Evolutionary conservation across 2,113 vertebrate species (phyloP), one percentile per base, ranked within the genome.

Genomic region (Grallaria varia): DNA sequence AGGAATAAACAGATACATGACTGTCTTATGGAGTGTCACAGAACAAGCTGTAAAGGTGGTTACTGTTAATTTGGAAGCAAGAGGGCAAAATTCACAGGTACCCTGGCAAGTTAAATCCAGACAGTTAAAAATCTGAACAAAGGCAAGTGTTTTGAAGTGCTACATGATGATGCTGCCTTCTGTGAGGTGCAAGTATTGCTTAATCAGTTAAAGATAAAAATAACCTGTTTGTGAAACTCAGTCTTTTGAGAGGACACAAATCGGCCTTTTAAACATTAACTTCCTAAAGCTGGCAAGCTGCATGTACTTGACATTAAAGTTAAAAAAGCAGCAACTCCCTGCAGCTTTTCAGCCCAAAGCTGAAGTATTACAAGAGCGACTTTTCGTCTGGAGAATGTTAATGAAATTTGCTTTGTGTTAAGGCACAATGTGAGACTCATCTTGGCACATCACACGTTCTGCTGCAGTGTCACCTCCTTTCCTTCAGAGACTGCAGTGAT

Each of bases 321-420:
- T 56, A 90, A 73, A 95, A 94, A 93, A 77, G 60, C 84, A 91
- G 49, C 60, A 73, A 35, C 68, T 81, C 78, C 78, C 84, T 68
- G 60, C 71, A 88, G 87, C 93, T 89, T 86, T 96, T 80, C 95
- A 96, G 93, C 40, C 67, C 9, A 1, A 72, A 84, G 84, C 81
- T 25, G 4, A 82, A 96, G 66, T 52, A 47, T 67, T 68, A 66
- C 72, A 87, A 37, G 87, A 74, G 49, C 35, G 47, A 69, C 66
- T 92, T 92, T 84, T 67, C 35, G 13, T 40, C 78, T 66, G 16
- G 60, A 59, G 96, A 94, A 97, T 94, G 89, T 67, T 85, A 96
- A 97, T 97, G 87, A 95, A 67, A 92, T 67, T 60, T 73, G 53
- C 85, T 95, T 95, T 97, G 88, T 97, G 81, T 66, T 50, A 58